Evolutionary conservation across 1,140 invertebrate species (phyloP).

Genomic region (Laodelphax striatellus): DNA sequence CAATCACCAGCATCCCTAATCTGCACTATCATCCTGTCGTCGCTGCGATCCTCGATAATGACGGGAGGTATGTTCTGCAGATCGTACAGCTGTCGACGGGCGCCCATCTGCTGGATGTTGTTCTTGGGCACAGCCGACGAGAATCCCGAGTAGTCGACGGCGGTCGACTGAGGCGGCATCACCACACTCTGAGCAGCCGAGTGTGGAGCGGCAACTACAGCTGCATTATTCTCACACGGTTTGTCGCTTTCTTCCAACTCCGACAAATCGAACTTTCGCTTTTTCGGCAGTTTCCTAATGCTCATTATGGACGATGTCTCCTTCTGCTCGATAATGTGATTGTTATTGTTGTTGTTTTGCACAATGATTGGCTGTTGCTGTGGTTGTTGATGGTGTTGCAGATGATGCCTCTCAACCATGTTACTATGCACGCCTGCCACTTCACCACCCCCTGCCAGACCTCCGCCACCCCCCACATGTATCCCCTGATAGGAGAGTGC

Average conservation of each 20-base stretch:
- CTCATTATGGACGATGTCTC: conserved; percentile 17
- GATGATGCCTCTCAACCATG: background rate
- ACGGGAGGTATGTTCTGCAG: conserved; percentile 6
- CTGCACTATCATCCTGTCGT: conserved; percentile 1
- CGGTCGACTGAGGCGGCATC: conserved; percentile 41
- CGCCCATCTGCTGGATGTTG: background rate
- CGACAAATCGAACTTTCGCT: conserved; percentile 74
- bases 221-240: conserved; percentile 9
- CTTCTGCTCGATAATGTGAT: conserved; percentile 9
- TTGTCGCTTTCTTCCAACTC: conserved; percentile 54
- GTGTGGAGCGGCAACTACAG: no score
- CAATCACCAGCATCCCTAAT: background rate
- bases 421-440: background rate
- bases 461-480: background rate
- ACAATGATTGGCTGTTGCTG: background rate
- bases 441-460: background rate
- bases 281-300: conserved; percentile 65
- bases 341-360: conserved; percentile 15
- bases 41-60: conserved; percentile 9
- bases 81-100: conserved; percentile 1
- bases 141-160: conserved; percentile 44
- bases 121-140: conserved; percentile 6
- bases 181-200: conserved; percentile 32
- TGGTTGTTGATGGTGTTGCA: background rate
- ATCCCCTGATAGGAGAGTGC: background rate